Percentiles rank a stretch among this genome's conserved stretches.
These are phyloP conservation scores for Meloe dianella DNA, from an alignment of 2,888 invertebrate genomes.

Conservation along the genomic window DNA sequence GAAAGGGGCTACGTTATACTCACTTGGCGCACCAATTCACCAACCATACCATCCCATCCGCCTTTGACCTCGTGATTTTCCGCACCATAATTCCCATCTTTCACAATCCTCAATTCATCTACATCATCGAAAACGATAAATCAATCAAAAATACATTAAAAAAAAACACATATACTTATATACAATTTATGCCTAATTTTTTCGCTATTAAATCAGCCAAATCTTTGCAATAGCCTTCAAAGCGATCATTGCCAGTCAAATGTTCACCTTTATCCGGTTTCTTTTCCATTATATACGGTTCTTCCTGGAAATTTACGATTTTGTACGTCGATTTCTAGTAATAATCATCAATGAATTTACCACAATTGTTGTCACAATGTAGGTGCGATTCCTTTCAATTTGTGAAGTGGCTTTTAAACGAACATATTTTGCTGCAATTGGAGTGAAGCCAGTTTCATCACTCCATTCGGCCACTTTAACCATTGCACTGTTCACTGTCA, in stretches of 20 bases:
- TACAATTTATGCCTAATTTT: constrained; percentile 85
- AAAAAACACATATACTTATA: constrained; percentile 59
- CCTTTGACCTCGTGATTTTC: constrained; percentile 76
- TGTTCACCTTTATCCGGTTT: constrained; percentile 70
- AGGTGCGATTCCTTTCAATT: constrained; percentile 83
- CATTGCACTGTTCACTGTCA: constrained; percentile 93
- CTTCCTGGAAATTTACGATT: constrained; percentile 66
- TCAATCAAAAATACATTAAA: neutral
- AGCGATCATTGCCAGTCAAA: constrained; percentile 76
- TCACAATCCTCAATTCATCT: constrained; percentile 86
- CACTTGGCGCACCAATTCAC: constrained; percentile 86
- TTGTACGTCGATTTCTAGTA: neutral
- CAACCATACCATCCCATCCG: constrained; percentile 89
- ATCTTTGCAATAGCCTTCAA: constrained; percentile 93
- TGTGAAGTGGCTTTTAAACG: constrained; percentile 73
- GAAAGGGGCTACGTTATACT: constrained; percentile 48
- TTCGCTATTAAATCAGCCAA: constrained; percentile 82
- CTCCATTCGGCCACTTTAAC: constrained; percentile 91
- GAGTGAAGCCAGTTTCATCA: constrained; percentile 76
- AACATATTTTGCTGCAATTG: constrained; percentile 77
- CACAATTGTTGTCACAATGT: constrained; percentile 83
- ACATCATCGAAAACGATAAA: constrained; percentile 43
- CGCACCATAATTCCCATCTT: constrained; percentile 83
- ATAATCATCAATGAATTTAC: constrained; percentile 58
- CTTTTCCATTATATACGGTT: constrained; percentile 85